These are phyloP conservation scores for Cylindroiulus punctatus DNA, from an alignment of 2,888 invertebrate species.

Conservation along the genomic window DNA sequence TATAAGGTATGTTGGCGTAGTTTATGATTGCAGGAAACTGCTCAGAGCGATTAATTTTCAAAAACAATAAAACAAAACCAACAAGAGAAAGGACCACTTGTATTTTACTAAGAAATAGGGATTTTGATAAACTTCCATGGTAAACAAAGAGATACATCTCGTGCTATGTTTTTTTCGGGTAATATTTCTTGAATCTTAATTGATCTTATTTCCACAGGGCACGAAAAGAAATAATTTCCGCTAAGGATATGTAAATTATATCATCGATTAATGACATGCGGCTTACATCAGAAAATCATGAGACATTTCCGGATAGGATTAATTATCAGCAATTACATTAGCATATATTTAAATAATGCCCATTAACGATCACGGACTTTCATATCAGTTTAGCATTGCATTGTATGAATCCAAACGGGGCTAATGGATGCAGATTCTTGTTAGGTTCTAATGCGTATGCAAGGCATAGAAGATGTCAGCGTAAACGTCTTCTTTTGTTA, in stretches of 20 bases:
- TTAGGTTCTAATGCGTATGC: neutral
- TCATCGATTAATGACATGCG: constrained; percentile 4
- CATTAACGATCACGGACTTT: neutral
- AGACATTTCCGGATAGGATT: constrained; percentile 31
- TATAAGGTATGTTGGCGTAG: no score
- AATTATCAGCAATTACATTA: constrained; percentile 39
- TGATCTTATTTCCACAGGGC: neutral
- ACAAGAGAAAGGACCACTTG: no score
- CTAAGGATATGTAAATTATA: neutral
- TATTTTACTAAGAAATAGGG: no score
- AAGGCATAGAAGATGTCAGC: neutral
- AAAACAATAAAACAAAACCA: no score
- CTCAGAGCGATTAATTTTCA: no score
- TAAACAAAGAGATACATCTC: no score
- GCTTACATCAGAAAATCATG: neutral
- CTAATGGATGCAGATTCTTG: neutral
- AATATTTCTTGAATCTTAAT: no score
- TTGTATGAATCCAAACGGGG: constrained; percentile 1
- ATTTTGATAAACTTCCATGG: no score
- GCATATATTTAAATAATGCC: constrained; percentile 34
- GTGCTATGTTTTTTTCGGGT: no score
- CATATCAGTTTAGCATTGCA: constrained; percentile 1
- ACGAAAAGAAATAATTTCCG: neutral
- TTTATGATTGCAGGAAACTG: no score
- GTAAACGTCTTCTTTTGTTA: neutral